A percentile compares a stretch with the other conserved stretches of the same genome.
phyloP scores from a whole-genome alignment of 2,888 invertebrate species.

The Notodonta ziczac region DNA sequence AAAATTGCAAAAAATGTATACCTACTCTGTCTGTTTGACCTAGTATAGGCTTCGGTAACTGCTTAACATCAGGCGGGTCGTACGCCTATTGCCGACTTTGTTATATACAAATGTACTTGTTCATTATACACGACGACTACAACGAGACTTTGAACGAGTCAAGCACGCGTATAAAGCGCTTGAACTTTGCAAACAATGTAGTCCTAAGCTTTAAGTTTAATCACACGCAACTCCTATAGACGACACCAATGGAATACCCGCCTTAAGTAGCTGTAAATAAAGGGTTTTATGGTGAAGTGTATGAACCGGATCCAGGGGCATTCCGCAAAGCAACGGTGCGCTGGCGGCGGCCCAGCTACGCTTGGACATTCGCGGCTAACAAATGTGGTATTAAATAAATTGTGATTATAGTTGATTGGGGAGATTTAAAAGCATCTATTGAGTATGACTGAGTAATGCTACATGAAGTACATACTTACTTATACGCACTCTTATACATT shows the following conservation, averaged over 20 bases:
- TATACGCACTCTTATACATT: too few relatives aligned
- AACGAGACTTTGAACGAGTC: neutral
- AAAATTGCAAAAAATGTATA: too few relatives aligned
- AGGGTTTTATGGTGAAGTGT: conserved; percentile 24
- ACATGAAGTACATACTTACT: too few relatives aligned
- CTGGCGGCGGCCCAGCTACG: conserved; percentile 43
- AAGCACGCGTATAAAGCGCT: neutral
- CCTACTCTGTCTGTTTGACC: too few relatives aligned
- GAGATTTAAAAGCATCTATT: neutral
- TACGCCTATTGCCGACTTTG: too few relatives aligned
- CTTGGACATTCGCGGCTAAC: conserved; percentile 11
- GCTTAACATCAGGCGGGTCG: too few relatives aligned
- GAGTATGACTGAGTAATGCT: too few relatives aligned
- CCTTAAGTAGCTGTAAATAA: conserved; percentile 6
- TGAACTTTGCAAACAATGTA: conserved; percentile 1
- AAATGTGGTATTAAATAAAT: neutral
- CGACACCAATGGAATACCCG: neutral
- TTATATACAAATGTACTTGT: too few relatives aligned
- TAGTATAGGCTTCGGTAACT: too few relatives aligned
- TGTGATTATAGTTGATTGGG: neutral
- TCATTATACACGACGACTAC: neutral
- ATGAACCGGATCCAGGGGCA: conserved; percentile 58
- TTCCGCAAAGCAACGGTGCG: conserved; percentile 61
- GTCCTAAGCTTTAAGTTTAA: neutral
- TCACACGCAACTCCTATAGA: neutral